Evolutionary conservation across 2,888 invertebrate genomes (phyloP).

Genomic region (Pteria penguin): DNA sequence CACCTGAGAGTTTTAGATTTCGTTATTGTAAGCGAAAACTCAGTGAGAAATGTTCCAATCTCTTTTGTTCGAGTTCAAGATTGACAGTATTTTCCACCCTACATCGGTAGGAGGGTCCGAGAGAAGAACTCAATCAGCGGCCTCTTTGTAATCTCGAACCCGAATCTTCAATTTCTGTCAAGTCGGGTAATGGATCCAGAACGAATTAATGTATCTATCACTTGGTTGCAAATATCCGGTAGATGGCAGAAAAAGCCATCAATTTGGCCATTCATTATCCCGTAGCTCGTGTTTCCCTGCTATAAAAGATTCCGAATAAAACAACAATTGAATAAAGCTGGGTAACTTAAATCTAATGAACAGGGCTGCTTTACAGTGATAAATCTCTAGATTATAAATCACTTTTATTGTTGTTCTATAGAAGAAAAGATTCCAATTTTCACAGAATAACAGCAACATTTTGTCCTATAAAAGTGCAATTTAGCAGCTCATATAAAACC

Average conservation of each 20-base stretch:
- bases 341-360: slow-evolving; percentile 41
- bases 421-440: slow-evolving; percentile 35
- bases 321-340: slow-evolving; percentile 37
- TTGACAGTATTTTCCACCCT: background rate
- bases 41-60: background rate
- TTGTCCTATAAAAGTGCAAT: slow-evolving; percentile 39
- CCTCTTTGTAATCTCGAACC: slow-evolving; percentile 6
- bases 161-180: slow-evolving; percentile 14
- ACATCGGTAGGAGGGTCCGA: background rate
- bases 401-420: slow-evolving; percentile 41
- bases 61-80: slow-evolving; percentile 4
- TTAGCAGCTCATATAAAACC: slow-evolving; percentile 28
- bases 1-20: background rate
- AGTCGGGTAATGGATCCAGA: slow-evolving; percentile 31
- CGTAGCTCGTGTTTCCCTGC: slow-evolving; percentile 37
- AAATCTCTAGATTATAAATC: slow-evolving; percentile 43
- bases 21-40: background rate
- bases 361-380: slow-evolving; percentile 37
- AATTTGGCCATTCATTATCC: slow-evolving; percentile 37
- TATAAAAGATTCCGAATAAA: slow-evolving; percentile 37
- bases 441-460: slow-evolving; percentile 41
- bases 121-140: slow-evolving; percentile 15
- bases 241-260: slow-evolving; percentile 39
- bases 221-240: slow-evolving; percentile 45
- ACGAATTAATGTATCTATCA: slow-evolving; percentile 36